These are phyloP conservation scores for Microchrysa polita DNA, from an alignment of 2,888 invertebrate species.

Conservation along the genomic window DNA sequence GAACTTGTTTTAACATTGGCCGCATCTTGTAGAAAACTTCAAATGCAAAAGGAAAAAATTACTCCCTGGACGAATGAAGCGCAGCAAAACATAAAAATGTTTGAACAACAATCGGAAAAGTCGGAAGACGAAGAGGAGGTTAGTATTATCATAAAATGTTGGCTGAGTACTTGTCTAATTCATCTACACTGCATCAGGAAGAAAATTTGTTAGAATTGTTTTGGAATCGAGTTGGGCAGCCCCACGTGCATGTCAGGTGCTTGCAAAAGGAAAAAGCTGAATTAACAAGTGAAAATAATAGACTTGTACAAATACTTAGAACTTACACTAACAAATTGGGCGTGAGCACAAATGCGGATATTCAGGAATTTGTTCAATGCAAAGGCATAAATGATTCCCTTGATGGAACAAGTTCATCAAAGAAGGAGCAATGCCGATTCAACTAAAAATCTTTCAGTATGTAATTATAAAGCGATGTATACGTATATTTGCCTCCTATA, in stretches of 20 bases:
- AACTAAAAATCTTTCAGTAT: too few species aligned
- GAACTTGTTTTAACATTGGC: slow-evolving; percentile 57
- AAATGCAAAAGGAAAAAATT: slow-evolving; percentile 61
- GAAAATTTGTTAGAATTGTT: slow-evolving; percentile 57
- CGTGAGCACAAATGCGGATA: slow-evolving; percentile 21
- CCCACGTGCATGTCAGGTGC: slow-evolving; percentile 56
- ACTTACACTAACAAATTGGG: slow-evolving; percentile 46
- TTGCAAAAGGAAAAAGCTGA: slow-evolving; percentile 55
- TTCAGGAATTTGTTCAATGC: not conserved
- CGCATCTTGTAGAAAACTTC: slow-evolving; percentile 59
- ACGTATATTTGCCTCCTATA: too few species aligned
- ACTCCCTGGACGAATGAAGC: slow-evolving; percentile 50
- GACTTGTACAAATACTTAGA: slow-evolving; percentile 58
- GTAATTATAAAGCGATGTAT: too few species aligned
- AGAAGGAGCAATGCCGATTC: too few species aligned
- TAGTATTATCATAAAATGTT: too few species aligned
- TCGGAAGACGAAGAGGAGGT: too few species aligned
- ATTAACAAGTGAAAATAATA: slow-evolving; percentile 57
- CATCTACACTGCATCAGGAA: too few species aligned
- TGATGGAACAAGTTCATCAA: too few species aligned
- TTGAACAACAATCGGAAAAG: too few species aligned
- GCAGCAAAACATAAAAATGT: too few species aligned
- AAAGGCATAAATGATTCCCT: too few species aligned
- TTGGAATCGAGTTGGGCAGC: slow-evolving; percentile 60
- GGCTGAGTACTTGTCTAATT: too few species aligned